These are phyloP conservation scores for Machimus atricapillus DNA, from an alignment of 2,888 invertebrate species.

Conservation along the genomic window DNA sequence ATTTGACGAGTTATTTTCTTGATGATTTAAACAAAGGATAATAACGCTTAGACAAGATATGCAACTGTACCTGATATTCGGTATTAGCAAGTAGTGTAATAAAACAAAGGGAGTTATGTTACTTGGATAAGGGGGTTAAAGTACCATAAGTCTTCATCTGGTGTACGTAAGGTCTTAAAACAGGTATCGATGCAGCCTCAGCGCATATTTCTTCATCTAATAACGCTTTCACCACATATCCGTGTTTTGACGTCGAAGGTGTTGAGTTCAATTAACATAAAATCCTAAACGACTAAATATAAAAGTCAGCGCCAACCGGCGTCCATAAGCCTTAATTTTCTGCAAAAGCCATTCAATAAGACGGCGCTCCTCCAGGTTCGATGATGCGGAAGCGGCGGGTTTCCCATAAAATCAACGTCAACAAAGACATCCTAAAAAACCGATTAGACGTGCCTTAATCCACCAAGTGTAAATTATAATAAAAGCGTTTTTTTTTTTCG, in stretches of 20 bases:
- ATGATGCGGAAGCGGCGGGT: not conserved
- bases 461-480: not conserved
- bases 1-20: no score
- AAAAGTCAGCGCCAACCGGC: not conserved
- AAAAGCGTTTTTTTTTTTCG: not conserved
- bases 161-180: not conserved
- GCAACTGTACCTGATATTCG: not conserved
- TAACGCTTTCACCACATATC: not conserved
- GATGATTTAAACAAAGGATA: no score
- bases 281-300: not conserved
- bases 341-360: not conserved
- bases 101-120: not conserved
- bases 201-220: not conserved
- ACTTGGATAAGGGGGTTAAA: no score
- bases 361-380: not conserved
- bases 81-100: not conserved
- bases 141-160: not conserved
- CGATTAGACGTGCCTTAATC: not conserved
- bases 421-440: not conserved
- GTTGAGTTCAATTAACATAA: not conserved
- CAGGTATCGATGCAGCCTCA: not conserved
- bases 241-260: not conserved
- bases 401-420: not conserved
- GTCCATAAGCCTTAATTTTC: not conserved
- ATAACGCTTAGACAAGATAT: no score